phyloP scores from a whole-genome alignment of 2,888 invertebrate species.

The Agonopterix arenella region DNA sequence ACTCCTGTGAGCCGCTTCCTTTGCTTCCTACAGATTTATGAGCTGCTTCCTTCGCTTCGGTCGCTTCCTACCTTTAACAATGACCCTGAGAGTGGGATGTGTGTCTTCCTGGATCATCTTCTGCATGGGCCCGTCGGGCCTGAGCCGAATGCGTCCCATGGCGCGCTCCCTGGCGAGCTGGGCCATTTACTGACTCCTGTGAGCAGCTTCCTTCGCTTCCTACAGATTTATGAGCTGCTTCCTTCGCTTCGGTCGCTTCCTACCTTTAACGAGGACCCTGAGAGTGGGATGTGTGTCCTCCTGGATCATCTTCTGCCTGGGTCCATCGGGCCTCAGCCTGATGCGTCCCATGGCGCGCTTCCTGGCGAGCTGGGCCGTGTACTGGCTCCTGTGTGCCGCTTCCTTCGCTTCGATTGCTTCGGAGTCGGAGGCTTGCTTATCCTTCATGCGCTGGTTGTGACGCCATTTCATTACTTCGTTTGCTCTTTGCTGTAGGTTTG shows the following conservation, averaged over 20 bases:
- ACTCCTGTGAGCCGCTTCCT: constrained; percentile 79
- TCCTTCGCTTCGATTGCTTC: constrained; percentile 80
- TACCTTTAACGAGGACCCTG: constrained; percentile 82
- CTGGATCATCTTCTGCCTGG: constrained; percentile 69
- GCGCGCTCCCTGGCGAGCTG: constrained; percentile 76
- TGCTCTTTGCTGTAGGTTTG: constrained; percentile 47
- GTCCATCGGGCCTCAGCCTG: constrained; percentile 73
- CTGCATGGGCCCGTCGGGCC: constrained; percentile 75
- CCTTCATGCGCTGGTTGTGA: constrained; percentile 72
- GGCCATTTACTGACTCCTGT: constrained; percentile 80
- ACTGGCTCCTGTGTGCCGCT: constrained; percentile 79
- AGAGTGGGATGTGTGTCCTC: constrained; percentile 73
- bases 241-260: constrained; percentile 49
- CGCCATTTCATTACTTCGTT: constrained; percentile 82
- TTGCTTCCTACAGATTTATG: constrained; percentile 27
- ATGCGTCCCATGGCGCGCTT: constrained; percentile 79
- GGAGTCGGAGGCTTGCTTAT: constrained; percentile 79
- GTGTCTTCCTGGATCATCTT: constrained; percentile 60
- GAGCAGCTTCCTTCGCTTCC: constrained; percentile 79
- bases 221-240: no score
- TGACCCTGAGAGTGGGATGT: constrained; percentile 77
- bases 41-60: background rate
- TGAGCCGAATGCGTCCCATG: constrained; percentile 75
- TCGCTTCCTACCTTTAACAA: constrained; percentile 77
- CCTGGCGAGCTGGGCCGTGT: constrained; percentile 77